These are phyloP conservation scores for Odontophorus gujanensis DNA, from an alignment of 2,113 vertebrate genomes.

Conservation along the genomic window DNA sequence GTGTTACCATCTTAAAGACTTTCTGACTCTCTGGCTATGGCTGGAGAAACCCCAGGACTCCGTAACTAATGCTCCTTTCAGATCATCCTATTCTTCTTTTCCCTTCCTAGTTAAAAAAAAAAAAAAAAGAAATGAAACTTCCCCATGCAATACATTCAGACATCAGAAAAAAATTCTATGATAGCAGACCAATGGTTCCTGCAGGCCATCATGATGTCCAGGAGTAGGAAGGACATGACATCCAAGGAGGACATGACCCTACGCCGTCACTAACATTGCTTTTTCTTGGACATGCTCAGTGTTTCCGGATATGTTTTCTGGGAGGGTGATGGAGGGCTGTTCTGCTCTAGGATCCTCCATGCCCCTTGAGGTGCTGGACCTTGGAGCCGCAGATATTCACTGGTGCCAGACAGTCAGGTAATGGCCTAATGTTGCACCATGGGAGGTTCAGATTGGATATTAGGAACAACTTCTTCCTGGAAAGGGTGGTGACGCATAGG, in stretches of 20 bases:
- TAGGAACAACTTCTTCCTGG: no score
- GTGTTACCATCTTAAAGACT: not conserved
- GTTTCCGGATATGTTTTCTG: no score
- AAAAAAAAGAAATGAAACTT: not conserved
- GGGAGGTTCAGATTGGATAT: no score
- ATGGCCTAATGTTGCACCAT: no score
- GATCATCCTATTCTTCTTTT: not conserved
- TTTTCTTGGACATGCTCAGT: not conserved
- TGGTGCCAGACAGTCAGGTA: not conserved
- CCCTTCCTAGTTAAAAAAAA: not conserved
- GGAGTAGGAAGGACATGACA: not conserved
- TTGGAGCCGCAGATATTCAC: not conserved
- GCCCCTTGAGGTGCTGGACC: not conserved
- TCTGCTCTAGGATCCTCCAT: not conserved
- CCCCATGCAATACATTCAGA: not conserved
- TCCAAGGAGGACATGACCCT: not conserved
- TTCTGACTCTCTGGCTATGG: accelerated
- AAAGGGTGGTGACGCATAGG: no score
- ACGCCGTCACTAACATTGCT: accelerated
- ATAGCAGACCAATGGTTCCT: not conserved
- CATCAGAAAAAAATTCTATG: not conserved
- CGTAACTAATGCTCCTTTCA: not conserved
- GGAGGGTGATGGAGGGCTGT: accelerated
- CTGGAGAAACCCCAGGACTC: not conserved
- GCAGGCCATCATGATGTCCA: not conserved